These are phyloP conservation scores for Drosophila santomea DNA, from an alignment of 1,140 invertebrate genomes.

Conservation along the genomic window DNA sequence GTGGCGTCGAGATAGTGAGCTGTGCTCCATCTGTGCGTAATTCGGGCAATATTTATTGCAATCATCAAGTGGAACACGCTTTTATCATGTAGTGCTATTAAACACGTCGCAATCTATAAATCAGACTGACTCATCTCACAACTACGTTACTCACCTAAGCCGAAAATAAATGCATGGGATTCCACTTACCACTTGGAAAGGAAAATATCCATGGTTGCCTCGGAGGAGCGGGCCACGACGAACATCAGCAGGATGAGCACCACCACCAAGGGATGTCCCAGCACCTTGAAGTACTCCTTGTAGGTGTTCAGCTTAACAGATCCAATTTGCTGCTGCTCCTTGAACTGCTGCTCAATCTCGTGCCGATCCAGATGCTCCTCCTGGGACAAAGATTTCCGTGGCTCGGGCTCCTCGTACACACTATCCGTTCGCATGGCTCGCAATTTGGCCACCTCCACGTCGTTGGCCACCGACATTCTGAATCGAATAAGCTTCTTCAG, in stretches of 20 bases:
- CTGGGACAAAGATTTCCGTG: slow-evolving; percentile 34
- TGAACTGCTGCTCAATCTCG: slow-evolving; percentile 59
- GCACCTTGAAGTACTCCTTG: slow-evolving; percentile 88
- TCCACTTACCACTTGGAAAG: slow-evolving; percentile 88
- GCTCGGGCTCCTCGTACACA: slow-evolving; percentile 59
- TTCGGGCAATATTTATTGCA: slow-evolving; percentile 30
- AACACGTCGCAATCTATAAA: slow-evolving; percentile 10
- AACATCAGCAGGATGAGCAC: slow-evolving; percentile 87
- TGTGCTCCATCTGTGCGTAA: slow-evolving; percentile 25
- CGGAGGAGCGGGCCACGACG: slow-evolving; percentile 88
- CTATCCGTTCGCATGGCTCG: slow-evolving; percentile 51
- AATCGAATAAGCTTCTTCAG: slow-evolving; percentile 69
- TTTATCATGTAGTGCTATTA: slow-evolving; percentile 24
- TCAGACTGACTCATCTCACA: slow-evolving; percentile 12
- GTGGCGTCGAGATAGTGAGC: slow-evolving; percentile 17
- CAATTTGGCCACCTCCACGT: slow-evolving; percentile 60
- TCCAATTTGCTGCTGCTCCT: slow-evolving; percentile 84
- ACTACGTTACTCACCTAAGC: background rate
- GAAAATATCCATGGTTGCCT: slow-evolving; percentile 91
- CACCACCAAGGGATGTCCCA: slow-evolving; percentile 87
- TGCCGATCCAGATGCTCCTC: slow-evolving; percentile 59
- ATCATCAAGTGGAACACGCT: slow-evolving; percentile 42
- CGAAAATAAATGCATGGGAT: background rate
- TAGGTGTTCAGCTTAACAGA: slow-evolving; percentile 87
- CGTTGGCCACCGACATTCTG: slow-evolving; percentile 71